Evolutionary conservation across 2,113 vertebrate genomes (phyloP), one percentile per base, ranked within the genome.

Genomic region (Nibea coibor): DNA sequence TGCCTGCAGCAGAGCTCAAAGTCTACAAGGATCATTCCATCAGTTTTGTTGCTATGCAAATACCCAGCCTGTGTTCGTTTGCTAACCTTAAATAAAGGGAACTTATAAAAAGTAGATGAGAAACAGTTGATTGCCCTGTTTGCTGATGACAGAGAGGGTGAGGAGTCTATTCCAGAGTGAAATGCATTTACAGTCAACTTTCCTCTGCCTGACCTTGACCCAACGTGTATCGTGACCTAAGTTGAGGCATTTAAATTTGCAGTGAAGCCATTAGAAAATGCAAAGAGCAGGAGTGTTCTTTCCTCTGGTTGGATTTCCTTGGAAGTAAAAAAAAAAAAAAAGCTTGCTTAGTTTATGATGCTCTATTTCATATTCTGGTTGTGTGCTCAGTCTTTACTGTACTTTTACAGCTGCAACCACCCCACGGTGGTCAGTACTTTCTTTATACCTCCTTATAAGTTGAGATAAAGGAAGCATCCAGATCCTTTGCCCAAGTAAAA

Each of bases 231-330:
- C 6, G 0, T 7, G 14, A 42, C 67, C 72, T 63, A 26, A 72
- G 51, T 20, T 47, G 5, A 56, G 59, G 73, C 39, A 83, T 84
- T 73, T 48, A 78, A 84, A 84, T 81, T 5, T 70, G 62, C 12
- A 59, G 57, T 42, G 43, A 83, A 72, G 58, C 16, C 54, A 35
- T 19, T 28, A 51, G 2, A 35, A 67, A 63, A 75, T 78, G 75
- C 71, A 80, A 74, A 78, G 12, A 22, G 47, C 51, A 42, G 54
- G 0, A 48, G 39, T 8, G 0, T 64, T 24, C 35, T 47, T 17
- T 14, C 14, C 20, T 47, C 3, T n/a, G 11, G 19, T 20, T 39
- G 28, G 48, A 11, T 53, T 53, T 12, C 10, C 66, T 5, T 9
- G 35, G 8, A 39, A 39, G 35, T 39, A 39, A 39, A 39, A 39